These are phyloP conservation scores for Folsomia candida DNA, from an alignment of 2,888 invertebrate species.

Conservation along the genomic window DNA sequence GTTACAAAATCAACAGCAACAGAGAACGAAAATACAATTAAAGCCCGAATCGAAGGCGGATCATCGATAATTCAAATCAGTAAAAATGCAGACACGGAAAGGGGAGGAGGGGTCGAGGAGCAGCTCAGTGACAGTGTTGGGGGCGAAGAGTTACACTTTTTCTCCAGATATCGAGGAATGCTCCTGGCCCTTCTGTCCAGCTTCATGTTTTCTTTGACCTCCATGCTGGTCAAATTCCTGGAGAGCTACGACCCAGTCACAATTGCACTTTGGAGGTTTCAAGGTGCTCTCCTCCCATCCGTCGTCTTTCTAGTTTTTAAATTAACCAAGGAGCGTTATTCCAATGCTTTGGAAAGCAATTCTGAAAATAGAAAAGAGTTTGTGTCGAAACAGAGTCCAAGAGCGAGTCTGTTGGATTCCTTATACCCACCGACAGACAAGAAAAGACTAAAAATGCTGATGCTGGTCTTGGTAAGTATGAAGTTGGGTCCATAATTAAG, in stretches of 20 bases:
- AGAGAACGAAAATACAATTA: too few relatives aligned
- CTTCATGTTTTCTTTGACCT: conserved; percentile 38
- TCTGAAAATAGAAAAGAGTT: neutral
- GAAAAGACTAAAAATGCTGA: conserved; percentile 17
- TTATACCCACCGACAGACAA: conserved; percentile 26
- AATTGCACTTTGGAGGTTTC: conserved; percentile 43
- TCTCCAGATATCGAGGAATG: conserved; percentile 32
- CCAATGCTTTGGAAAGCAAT: too few relatives aligned
- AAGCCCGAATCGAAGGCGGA: too few relatives aligned
- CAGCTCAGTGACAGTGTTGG: too few relatives aligned
- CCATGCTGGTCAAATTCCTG: conserved; percentile 42
- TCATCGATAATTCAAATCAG: too few relatives aligned
- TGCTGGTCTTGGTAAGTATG: conserved; percentile 30
- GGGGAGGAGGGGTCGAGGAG: too few relatives aligned
- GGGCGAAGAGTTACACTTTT: neutral
- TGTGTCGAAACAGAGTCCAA: neutral
- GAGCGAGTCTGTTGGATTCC: neutral
- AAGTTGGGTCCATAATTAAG: too few relatives aligned
- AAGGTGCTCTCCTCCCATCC: conserved; percentile 44
- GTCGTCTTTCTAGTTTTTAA: conserved; percentile 29
- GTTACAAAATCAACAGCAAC: too few relatives aligned
- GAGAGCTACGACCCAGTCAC: conserved; percentile 37
- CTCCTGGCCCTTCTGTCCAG: conserved; percentile 39
- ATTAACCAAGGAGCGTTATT: neutral
- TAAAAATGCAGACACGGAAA: too few relatives aligned